phyloP scores from a whole-genome alignment of 2,113 vertebrate genomes.

The Penelope pileata region DNA sequence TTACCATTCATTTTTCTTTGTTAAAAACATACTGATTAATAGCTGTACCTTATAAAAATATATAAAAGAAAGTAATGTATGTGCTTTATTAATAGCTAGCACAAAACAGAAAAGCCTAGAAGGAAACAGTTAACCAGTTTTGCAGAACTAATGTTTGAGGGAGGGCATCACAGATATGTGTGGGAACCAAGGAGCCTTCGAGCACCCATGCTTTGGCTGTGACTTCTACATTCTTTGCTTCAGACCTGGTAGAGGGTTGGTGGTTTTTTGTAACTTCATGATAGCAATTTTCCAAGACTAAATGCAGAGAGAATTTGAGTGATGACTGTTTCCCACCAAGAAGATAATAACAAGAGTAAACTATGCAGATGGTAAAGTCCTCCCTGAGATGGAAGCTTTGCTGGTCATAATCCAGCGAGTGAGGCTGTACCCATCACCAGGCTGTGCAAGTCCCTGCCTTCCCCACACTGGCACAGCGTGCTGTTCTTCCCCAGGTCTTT shows the following conservation, averaged over 20 bases:
- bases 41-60: not conserved
- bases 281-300: not conserved
- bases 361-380: not conserved
- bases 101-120: not conserved
- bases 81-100: not conserved
- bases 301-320: not conserved
- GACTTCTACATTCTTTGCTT: not conserved
- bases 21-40: not conserved
- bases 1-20: not conserved
- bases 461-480: fast-evolving
- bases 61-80: not conserved
- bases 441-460: not conserved
- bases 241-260: not conserved
- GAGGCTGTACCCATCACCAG: not conserved
- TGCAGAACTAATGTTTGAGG: not conserved
- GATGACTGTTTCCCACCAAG: not conserved
- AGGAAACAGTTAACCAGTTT: not conserved
- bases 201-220: not conserved
- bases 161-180: not conserved
- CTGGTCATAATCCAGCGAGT: not conserved
- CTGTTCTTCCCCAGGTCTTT: not conserved
- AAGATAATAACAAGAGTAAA: not conserved
- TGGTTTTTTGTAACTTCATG: not conserved
- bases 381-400: not conserved
- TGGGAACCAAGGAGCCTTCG: not conserved